Base-by-base conservation (phyloP, 1,140 invertebrate species). In the Stegodyphus dumicola region DNA sequence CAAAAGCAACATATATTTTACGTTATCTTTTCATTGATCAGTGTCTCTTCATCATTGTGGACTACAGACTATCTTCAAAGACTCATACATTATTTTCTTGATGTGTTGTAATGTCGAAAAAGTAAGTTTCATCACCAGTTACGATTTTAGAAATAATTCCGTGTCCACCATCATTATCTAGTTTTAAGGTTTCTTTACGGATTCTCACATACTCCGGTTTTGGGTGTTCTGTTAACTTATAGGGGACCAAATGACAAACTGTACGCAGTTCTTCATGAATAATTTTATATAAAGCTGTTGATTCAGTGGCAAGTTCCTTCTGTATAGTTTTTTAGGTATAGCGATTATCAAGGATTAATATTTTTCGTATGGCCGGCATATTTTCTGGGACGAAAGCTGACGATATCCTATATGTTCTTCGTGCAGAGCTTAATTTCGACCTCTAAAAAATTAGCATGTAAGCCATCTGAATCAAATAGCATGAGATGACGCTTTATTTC, bases 41-140 rank as follows among this genome's bases (percentile, higher is more conserved):
- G 5, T 73, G 51, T 73, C 70, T 51, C 53, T 52, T 73, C 49
- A 73, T 7, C 51, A 73, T 73, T 73, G 17, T 49, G 1, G 70
- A 3, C 49, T 7, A 15, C 5, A 7, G 6, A 6, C 10, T 7
- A 75, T 75, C 53, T 75, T 75, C 73, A 75, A 75, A 75, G 73
- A 56, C 73, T 7, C 73, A 75, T 75, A 75, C 53, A 49, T 75
- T 75, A n/a, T 5, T 54, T 75, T 75, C 73, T 75, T 75, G 73
- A 54, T 33, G 73, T 54, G 73, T 54, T 75, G 54, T 6, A 56
- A 54, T 6, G 73, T 75, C 73, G 54, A 33, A 75, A 75, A 75
- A 75, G 3, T 33, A 33, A 33, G 33, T 33, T 33, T 33, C 33
- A 33, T 33, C 33, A 33, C 33, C 3, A 33, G 33, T 33, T 33